phyloP scores from a whole-genome alignment of 1,140 invertebrate species.

The Drosophila mayri region DNA sequence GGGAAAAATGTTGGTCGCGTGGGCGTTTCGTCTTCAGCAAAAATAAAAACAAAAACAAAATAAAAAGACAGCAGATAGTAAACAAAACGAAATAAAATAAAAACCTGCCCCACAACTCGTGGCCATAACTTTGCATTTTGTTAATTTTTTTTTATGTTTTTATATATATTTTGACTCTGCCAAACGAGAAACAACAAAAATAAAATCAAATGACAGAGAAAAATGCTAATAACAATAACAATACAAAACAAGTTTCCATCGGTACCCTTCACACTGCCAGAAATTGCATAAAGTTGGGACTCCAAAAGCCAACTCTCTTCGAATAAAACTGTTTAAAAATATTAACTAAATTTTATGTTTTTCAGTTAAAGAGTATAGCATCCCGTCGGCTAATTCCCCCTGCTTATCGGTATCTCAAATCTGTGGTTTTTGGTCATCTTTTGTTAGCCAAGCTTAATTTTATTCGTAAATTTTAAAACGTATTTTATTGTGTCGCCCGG shows the following conservation, averaged over 20 bases:
- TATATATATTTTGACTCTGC: slow-evolving; percentile 40
- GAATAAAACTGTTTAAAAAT: neutral
- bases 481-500: slow-evolving; percentile 66
- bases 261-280: slow-evolving; percentile 15
- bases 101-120: slow-evolving; percentile 78
- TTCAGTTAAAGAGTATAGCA: neutral
- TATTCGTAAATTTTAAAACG: slow-evolving; percentile 60
- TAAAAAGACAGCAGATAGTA: slow-evolving; percentile 45
- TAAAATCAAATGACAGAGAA: slow-evolving; percentile 74
- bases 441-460: slow-evolving; percentile 57
- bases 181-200: slow-evolving; percentile 41
- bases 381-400: neutral
- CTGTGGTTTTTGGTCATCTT: slow-evolving; percentile 13
- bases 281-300: slow-evolving; percentile 1
- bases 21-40: slow-evolving; percentile 73
- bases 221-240: slow-evolving; percentile 81
- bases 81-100: slow-evolving; percentile 33
- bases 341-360: neutral
- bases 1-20: slow-evolving; percentile 81
- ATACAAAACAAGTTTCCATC: slow-evolving; percentile 67
- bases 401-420: slow-evolving; percentile 18
- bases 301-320: no score
- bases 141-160: slow-evolving; percentile 8
- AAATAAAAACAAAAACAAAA: slow-evolving; percentile 19
- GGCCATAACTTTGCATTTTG: slow-evolving; percentile 76